Percentiles rank a stretch among this genome's conserved stretches.
Evolutionary conservation across 2,797 vertebrate genomes (phyloP).

Genomic region (Antrozous pallidus): DNA sequence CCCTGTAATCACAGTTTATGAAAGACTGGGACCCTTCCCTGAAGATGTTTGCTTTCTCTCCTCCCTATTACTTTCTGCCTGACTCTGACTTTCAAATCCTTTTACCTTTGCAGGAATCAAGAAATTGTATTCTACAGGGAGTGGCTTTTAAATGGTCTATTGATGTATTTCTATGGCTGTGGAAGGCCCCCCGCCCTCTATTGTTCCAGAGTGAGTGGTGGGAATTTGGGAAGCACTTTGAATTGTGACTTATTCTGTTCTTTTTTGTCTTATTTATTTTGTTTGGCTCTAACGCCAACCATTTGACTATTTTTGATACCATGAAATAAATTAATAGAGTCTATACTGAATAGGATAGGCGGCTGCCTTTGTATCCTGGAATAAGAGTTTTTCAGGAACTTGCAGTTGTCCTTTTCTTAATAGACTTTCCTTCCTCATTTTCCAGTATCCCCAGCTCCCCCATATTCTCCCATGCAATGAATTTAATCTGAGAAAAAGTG

Average conservation of each 20-base stretch:
- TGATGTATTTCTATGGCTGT: neutral
- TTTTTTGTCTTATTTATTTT: neutral
- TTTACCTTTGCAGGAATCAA: neutral
- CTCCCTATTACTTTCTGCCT: neutral
- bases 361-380: neutral
- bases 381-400: neutral
- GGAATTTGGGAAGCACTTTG: neutral
- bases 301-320: constrained; percentile 9
- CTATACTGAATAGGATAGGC: neutral
- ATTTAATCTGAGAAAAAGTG: neutral
- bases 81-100: neutral
- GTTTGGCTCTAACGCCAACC: neutral
- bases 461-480: neutral
- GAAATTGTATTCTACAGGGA: neutral
- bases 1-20: neutral
- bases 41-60: neutral
- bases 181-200: rapidly evolving
- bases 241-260: neutral
- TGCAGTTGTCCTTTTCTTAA: neutral
- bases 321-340: neutral
- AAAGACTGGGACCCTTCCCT: neutral
- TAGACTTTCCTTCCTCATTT: neutral
- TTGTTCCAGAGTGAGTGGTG: neutral
- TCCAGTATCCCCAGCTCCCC: neutral
- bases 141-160: neutral